Percentiles rank a stretch among this genome's conserved stretches.
phyloP scores from a whole-genome alignment of 1,140 invertebrate genomes.

The Phenacoccus solenopsis region DNA sequence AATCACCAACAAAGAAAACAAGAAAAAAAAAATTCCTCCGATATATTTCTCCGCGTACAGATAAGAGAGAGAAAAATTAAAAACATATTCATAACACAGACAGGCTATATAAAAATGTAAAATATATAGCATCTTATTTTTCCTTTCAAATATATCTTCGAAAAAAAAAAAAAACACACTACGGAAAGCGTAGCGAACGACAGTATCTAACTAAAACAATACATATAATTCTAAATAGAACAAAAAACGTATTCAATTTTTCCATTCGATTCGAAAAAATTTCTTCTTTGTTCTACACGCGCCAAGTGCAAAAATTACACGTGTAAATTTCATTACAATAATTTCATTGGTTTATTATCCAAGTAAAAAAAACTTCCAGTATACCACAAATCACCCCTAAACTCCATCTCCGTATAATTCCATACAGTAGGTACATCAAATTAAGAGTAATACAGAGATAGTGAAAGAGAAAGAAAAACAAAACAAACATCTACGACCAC shows the following conservation, averaged over 20 bases:
- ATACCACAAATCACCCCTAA: too few species aligned
- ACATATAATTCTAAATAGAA: not conserved
- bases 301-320: too few species aligned
- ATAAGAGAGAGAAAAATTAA: not conserved
- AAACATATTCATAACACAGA: not conserved
- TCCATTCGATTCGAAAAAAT: not conserved
- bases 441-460: too few species aligned
- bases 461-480: too few species aligned
- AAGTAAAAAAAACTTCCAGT: too few species aligned
- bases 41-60: not conserved
- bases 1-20: not conserved
- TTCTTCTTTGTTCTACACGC: too few species aligned
- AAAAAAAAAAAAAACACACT: too few species aligned
- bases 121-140: not conserved
- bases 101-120: not conserved
- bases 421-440: too few species aligned
- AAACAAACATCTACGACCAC: too few species aligned
- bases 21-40: not conserved
- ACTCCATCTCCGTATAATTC: too few species aligned
- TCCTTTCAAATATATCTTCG: not conserved
- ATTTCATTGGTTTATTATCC: too few species aligned
- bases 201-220: not conserved
- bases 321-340: too few species aligned
- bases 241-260: not conserved
- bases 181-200: not conserved